These are phyloP conservation scores for Cromileptes altivelis DNA, from an alignment of 2,113 vertebrate species.

Conservation along the genomic window DNA sequence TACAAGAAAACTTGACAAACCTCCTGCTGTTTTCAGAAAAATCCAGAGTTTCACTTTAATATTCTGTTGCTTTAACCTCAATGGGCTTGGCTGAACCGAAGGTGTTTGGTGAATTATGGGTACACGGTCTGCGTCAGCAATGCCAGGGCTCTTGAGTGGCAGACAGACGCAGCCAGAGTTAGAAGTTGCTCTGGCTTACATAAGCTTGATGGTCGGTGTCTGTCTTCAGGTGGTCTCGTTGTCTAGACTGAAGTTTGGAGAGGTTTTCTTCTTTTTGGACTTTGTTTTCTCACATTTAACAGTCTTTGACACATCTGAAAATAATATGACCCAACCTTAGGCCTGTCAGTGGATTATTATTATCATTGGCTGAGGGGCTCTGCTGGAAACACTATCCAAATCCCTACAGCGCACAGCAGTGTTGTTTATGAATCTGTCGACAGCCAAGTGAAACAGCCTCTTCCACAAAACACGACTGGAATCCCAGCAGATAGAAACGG, in stretches of 20 bases:
- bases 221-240: conserved; percentile 50
- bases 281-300: conserved; percentile 45
- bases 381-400: conserved; percentile 59
- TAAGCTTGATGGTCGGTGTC: not conserved
- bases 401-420: conserved; percentile 61
- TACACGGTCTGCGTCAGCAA: conserved; percentile 10
- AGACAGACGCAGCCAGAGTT: conserved; percentile 13
- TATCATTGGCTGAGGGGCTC: conserved; percentile 60
- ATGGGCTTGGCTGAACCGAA: conserved; percentile 48
- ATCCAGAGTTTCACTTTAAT: conserved; percentile 26
- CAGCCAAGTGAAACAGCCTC: conserved; percentile 77
- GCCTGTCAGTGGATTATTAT: conserved; percentile 63
- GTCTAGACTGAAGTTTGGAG: conserved; percentile 43
- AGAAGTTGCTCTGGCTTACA: conserved; percentile 8
- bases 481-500: conserved; percentile 67
- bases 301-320: conserved; percentile 61
- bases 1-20: conserved; percentile 40
- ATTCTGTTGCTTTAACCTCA: conserved; percentile 59
- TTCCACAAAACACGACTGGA: conserved; percentile 73
- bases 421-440: conserved; percentile 76
- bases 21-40: conserved; percentile 40
- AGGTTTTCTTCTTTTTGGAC: conserved; percentile 22
- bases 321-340: conserved; percentile 34
- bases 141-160: conserved; percentile 45
- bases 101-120: conserved; percentile 64